These are phyloP conservation scores for Thymelicus acteon DNA, from an alignment of 2,888 invertebrate species.

Conservation along the genomic window DNA sequence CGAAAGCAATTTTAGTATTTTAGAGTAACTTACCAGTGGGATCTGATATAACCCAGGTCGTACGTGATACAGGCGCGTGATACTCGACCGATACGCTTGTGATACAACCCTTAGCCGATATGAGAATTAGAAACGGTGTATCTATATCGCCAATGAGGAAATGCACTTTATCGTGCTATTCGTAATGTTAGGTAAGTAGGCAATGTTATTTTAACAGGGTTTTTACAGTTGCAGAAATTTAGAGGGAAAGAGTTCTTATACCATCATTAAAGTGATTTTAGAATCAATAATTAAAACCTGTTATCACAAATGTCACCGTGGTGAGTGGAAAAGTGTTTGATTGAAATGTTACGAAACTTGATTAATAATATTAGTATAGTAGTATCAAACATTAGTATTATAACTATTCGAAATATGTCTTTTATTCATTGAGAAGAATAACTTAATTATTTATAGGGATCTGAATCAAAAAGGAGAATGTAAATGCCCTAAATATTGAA, in stretches of 20 bases:
- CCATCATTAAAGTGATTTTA: too few species aligned
- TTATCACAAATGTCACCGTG: too few species aligned
- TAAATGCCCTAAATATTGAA: too few species aligned
- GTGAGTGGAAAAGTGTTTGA: too few species aligned
- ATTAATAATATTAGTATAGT: too few species aligned
- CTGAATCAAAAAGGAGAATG: too few species aligned
- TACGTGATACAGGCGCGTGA: slow-evolving; percentile 70
- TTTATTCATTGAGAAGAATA: too few species aligned
- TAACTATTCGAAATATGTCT: too few species aligned
- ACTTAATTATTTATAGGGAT: too few species aligned
- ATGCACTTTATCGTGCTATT: slow-evolving; percentile 21
- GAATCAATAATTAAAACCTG: too few species aligned
- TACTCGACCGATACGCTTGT: slow-evolving; percentile 52
- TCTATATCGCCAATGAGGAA: slow-evolving; percentile 32
- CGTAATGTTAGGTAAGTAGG: slow-evolving; percentile 16
- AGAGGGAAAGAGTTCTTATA: neutral
- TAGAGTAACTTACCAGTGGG: slow-evolving; percentile 77
- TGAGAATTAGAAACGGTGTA: slow-evolving; percentile 34
- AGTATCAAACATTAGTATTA: too few species aligned
- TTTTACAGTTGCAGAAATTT: slow-evolving; percentile 6
- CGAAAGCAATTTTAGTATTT: slow-evolving; percentile 81
- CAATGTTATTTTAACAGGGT: slow-evolving; percentile 25
- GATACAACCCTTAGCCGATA: slow-evolving; percentile 60
- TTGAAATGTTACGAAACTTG: too few species aligned
- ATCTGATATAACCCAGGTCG: slow-evolving; percentile 78